A percentile compares a stretch with the other conserved stretches of the same genome.
Evolutionary conservation across 2,113 vertebrate species (phyloP).

Genomic region (Xenopus borealis): DNA sequence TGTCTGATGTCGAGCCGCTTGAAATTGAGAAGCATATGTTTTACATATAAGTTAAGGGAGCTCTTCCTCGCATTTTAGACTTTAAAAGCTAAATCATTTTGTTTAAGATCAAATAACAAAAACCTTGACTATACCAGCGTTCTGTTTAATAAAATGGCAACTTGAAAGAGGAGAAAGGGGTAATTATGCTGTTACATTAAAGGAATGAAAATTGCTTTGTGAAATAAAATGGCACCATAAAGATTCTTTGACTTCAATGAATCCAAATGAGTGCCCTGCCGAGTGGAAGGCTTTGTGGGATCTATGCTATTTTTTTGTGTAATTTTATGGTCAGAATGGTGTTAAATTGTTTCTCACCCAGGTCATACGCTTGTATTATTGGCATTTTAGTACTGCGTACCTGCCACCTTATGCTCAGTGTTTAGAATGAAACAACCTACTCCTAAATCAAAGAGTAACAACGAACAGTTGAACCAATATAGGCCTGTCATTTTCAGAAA

Average conservation of each 20-base stretch:
- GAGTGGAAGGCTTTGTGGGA: conserved; percentile 41
- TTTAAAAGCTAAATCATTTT: conserved; percentile 46
- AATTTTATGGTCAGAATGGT: conserved; percentile 45
- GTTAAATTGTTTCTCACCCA: conserved; percentile 43
- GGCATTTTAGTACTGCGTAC: conserved; percentile 5
- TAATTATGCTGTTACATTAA: conserved; percentile 47
- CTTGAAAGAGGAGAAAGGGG: conserved; percentile 37
- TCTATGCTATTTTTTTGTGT: conserved; percentile 29
- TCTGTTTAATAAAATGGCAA: conserved; percentile 44
- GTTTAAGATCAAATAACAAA: conserved; percentile 44
- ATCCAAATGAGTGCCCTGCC: conserved; percentile 43
- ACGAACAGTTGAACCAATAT: too few relatives aligned
- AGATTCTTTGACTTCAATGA: conserved; percentile 43
- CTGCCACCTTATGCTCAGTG: neutral
- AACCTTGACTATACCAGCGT: conserved; percentile 30
- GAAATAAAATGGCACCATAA: conserved; percentile 31
- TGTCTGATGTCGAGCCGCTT: conserved; percentile 42
- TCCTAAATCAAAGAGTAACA: neutral
- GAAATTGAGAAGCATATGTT: conserved; percentile 44
- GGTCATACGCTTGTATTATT: conserved; percentile 25
- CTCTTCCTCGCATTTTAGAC: conserved; percentile 30
- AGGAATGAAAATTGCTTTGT: conserved; percentile 46
- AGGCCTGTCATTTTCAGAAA: too few relatives aligned
- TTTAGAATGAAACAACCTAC: neutral
- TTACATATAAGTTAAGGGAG: conserved; percentile 35